A percentile compares a stretch with the other conserved stretches of the same genome.
Conservation (phyloP, 2,113 vertebrate genomes). For the Anhinga anhinga region DNA sequence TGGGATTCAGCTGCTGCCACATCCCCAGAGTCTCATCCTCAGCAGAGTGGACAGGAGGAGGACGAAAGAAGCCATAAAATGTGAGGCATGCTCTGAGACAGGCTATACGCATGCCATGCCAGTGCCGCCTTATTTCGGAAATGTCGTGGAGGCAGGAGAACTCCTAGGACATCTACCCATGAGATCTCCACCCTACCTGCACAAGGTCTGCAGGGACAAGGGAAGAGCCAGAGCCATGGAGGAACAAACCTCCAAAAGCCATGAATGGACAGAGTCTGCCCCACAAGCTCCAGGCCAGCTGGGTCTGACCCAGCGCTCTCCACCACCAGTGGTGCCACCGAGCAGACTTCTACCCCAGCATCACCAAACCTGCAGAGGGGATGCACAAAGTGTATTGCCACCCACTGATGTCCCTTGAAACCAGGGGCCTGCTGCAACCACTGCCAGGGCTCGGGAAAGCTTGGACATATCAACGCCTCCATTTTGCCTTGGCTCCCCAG, state of each 20-base stretch:
- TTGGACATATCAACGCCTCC: neutral
- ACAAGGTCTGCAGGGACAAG: neutral
- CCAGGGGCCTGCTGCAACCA: neutral
- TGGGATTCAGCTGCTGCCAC: neutral
- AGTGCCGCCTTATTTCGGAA: neutral
- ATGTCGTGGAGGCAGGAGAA: neutral
- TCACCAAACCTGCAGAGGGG: neutral
- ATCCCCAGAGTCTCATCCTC: neutral
- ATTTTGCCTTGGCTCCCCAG: neutral
- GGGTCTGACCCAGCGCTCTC: neutral
- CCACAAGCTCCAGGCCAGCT: neutral
- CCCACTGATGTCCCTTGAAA: neutral
- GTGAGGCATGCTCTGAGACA: neutral
- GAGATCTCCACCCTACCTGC: neutral
- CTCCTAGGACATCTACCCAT: neutral
- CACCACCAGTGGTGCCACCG: fast-evolving
- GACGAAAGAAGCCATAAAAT: neutral
- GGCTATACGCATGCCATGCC: neutral
- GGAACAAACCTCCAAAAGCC: neutral
- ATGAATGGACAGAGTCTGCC: neutral
- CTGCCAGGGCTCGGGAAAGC: fast-evolving
- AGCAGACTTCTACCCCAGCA: neutral
- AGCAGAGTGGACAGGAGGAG: neutral
- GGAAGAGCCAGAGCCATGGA: neutral
- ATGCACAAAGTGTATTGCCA: neutral